phyloP scores from a whole-genome alignment of 2,797 vertebrate genomes.

The Enteromius thamalakanensis region DNA sequence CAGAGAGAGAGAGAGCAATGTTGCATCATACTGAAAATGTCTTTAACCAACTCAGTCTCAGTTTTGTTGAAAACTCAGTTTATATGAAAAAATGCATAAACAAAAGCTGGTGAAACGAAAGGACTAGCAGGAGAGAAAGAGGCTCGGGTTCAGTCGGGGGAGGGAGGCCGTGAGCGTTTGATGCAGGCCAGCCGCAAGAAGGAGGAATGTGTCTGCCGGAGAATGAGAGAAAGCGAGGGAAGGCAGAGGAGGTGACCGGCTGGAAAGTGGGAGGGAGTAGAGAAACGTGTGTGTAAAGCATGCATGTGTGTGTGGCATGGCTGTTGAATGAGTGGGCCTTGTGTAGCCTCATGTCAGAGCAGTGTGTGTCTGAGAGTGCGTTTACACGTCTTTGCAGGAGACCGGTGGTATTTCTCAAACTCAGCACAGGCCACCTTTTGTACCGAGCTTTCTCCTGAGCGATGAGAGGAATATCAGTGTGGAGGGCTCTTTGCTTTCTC shows the following conservation, averaged over 20 bases:
- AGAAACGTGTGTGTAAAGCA: slow-evolving; percentile 27
- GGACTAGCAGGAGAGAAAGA: slow-evolving; percentile 43
- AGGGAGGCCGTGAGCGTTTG: slow-evolving; percentile 49
- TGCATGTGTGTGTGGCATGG: slow-evolving; percentile 71
- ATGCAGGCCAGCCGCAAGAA: slow-evolving; percentile 41
- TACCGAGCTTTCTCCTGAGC: slow-evolving; percentile 26
- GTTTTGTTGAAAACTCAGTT: background rate
- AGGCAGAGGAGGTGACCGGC: slow-evolving; percentile 16
- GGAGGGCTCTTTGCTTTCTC: slow-evolving; percentile 43
- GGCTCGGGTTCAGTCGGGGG: slow-evolving; percentile 62
- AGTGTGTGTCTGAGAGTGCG: background rate
- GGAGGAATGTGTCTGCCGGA: slow-evolving; percentile 53
- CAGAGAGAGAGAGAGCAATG: background rate
- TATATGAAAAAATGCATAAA: background rate
- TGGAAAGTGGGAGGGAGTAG: slow-evolving; percentile 45
- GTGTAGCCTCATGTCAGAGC: slow-evolving; percentile 64
- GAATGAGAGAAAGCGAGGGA: slow-evolving; percentile 60
- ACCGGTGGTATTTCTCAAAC: slow-evolving; percentile 39
- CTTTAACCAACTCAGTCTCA: background rate
- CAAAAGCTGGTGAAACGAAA: background rate
- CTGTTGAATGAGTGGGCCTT: slow-evolving; percentile 78
- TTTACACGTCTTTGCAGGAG: background rate
- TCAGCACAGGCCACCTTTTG: slow-evolving; percentile 23
- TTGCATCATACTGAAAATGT: background rate
- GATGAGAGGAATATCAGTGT: slow-evolving; percentile 52